A percentile compares a stretch with the other conserved stretches of the same genome.
These are phyloP conservation scores for Panulirus ornatus DNA, from an alignment of 1,140 invertebrate genomes.

Conservation along the genomic window DNA sequence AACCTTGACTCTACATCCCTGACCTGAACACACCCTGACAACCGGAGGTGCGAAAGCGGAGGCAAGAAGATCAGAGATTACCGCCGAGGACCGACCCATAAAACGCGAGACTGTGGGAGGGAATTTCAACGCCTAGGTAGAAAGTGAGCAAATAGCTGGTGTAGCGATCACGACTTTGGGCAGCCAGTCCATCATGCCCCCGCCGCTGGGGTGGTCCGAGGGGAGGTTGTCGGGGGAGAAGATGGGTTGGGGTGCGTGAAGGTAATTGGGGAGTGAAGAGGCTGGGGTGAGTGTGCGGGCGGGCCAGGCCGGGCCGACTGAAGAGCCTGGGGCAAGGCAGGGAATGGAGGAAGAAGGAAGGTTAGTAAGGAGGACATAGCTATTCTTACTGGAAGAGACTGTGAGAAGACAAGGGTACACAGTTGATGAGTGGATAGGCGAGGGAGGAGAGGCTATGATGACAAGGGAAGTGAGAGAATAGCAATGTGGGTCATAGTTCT, in stretches of 20 bases:
- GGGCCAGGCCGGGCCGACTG: background rate
- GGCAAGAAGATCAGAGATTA: background rate
- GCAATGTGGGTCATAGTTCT: background rate
- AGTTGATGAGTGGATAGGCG: background rate
- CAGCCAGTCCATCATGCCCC: slow-evolving; percentile 10
- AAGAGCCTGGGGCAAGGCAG: background rate
- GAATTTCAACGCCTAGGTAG: slow-evolving; percentile 55
- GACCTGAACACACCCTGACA: slow-evolving; percentile 1
- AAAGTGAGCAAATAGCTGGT: slow-evolving; percentile 40
- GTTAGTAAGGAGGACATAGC: background rate
- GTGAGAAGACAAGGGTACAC: background rate
- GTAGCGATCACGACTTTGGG: slow-evolving; percentile 19
- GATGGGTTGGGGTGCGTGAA: background rate
- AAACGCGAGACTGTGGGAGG: slow-evolving; percentile 29
- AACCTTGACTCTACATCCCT: background rate
- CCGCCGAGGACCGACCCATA: background rate
- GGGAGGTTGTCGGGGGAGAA: background rate
- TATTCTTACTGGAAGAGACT: background rate
- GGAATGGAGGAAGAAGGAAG: background rate
- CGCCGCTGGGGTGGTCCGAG: slow-evolving; percentile 16
- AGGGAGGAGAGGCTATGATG: background rate
- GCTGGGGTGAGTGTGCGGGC: background rate
- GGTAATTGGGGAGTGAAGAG: background rate
- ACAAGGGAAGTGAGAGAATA: background rate
- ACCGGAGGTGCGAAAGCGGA: slow-evolving; percentile 47